These are phyloP conservation scores for Melipona bicolor DNA, from an alignment of 2,888 invertebrate genomes.

Conservation along the genomic window DNA sequence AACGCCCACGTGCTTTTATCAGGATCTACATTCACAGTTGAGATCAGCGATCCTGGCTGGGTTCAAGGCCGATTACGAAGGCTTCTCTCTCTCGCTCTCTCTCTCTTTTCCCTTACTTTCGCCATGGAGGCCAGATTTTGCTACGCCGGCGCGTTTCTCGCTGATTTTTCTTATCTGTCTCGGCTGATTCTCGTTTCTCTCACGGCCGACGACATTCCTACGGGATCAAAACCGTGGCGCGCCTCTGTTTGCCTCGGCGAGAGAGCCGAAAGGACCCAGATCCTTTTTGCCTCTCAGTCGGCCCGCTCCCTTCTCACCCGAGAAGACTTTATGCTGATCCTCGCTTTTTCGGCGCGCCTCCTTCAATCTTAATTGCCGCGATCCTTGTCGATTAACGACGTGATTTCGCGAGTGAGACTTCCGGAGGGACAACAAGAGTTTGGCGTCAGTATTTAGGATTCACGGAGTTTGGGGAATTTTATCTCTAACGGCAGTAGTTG, in stretches of 20 bases:
- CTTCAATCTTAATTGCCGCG: background rate
- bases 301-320: slow-evolving; percentile 23
- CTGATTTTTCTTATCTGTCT: slow-evolving; percentile 53
- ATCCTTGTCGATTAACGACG: background rate
- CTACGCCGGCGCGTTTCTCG: slow-evolving; percentile 12
- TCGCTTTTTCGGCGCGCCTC: background rate
- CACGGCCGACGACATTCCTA: slow-evolving; percentile 77
- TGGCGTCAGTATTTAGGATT: background rate
- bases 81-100: slow-evolving; percentile 48
- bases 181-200: slow-evolving; percentile 61
- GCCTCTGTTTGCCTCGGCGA: slow-evolving; percentile 40
- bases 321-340: slow-evolving; percentile 8
- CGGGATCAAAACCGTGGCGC: slow-evolving; percentile 67
- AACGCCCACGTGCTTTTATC: slow-evolving; percentile 54
- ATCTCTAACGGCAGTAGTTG: too few relatives aligned
- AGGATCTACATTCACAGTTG: slow-evolving; percentile 54
- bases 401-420: background rate
- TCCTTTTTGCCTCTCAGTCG: slow-evolving; percentile 3
- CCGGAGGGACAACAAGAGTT: background rate
- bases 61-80: slow-evolving; percentile 67
- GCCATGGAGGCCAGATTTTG: slow-evolving; percentile 45
- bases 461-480: too few relatives aligned
- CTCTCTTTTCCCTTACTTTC: slow-evolving; percentile 59
- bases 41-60: slow-evolving; percentile 66
- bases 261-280: slow-evolving; percentile 24